Conservation (phyloP, 2,888 invertebrate species). For the Brenthis ino region DNA sequence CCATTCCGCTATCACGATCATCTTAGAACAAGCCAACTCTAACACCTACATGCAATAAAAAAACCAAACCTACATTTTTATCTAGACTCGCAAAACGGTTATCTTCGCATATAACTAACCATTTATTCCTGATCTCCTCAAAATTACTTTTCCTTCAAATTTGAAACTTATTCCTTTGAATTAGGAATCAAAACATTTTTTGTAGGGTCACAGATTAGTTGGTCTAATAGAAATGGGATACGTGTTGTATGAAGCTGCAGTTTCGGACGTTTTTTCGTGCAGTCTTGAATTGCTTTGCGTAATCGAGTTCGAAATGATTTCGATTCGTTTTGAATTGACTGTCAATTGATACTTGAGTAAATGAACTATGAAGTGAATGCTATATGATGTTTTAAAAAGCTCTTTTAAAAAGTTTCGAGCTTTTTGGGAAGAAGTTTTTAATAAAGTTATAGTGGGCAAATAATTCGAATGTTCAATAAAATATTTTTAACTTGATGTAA, state of each 20-base stretch:
- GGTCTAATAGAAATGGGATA: conserved; percentile 42
- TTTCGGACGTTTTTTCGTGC: conserved; percentile 42
- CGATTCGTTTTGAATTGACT: conserved; percentile 40
- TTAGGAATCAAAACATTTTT: conserved; percentile 14
- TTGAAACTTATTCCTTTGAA: not conserved
- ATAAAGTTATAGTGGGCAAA: too few species aligned
- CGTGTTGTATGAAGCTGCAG: conserved; percentile 44
- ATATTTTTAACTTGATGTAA: too few species aligned
- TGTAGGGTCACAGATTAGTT: conserved; percentile 18
- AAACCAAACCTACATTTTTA: conserved; percentile 29
- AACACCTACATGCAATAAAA: conserved; percentile 4
- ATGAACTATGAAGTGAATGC: conserved; percentile 18
- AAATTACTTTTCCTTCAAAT: conserved; percentile 5
- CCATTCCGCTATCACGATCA: too few species aligned
- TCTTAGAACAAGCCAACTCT: not conserved
- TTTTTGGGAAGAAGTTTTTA: not conserved
- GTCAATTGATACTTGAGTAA: conserved; percentile 37
- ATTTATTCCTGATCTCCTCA: not conserved
- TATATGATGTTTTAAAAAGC: not conserved
- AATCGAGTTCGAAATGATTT: conserved; percentile 46
- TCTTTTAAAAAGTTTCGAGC: not conserved
- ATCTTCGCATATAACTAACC: conserved; percentile 23
- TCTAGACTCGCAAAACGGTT: conserved; percentile 31
- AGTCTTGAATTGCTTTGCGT: conserved; percentile 44
- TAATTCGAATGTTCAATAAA: too few species aligned